Percentiles rank a stretch among this genome's conserved stretches.
These are phyloP conservation scores for Martes martes DNA, from an alignment of 2,113 vertebrate genomes.

Conservation along the genomic window DNA sequence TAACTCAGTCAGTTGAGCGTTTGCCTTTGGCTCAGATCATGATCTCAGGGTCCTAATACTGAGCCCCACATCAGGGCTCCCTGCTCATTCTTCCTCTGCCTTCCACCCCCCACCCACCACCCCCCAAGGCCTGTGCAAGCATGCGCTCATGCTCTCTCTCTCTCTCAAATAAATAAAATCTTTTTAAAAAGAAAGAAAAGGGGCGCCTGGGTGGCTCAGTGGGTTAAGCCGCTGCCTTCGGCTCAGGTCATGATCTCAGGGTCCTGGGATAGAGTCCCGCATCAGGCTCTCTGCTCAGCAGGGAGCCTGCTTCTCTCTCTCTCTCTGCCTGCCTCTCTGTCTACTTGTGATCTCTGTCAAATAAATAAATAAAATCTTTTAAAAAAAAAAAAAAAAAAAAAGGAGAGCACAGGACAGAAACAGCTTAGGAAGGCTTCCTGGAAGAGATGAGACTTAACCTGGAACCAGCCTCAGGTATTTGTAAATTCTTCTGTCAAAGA, in stretches of 20 bases:
- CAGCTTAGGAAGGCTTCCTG: neutral
- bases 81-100: neutral
- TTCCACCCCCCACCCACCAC: no score
- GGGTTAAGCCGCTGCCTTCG: no score
- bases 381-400: neutral
- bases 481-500: neutral
- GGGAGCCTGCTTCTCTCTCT: no score
- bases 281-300: no score
- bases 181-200: neutral
- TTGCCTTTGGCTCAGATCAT: neutral
- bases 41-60: neutral
- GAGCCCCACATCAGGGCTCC: neutral
- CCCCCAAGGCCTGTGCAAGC: no score
- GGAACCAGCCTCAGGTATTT: neutral
- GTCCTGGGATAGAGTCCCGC: no score
- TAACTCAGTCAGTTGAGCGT: neutral
- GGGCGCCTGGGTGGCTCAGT: no score
- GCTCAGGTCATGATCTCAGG: no score
- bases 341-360: neutral
- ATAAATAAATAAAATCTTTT: neutral
- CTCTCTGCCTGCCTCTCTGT: no score
- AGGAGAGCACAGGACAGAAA: neutral
- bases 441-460: neutral
- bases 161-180: neutral
- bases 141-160: accelerated